Conservation (phyloP, 2,113 vertebrate genomes). For the Chlamydotis undulata region DNA sequence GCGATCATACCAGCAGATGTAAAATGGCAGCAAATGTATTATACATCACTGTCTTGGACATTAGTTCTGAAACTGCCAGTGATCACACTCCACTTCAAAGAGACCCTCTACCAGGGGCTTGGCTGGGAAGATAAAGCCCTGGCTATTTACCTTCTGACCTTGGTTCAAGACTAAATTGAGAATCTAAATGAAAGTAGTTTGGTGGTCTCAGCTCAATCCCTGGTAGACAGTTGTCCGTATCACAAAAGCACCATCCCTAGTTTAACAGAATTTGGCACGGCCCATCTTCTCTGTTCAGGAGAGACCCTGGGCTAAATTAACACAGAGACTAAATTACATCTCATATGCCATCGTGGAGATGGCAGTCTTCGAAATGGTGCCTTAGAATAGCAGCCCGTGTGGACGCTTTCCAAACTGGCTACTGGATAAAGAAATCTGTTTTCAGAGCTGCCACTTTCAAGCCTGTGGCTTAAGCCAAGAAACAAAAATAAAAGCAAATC, state of each 20-base stretch:
- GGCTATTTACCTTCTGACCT: constrained; percentile 77
- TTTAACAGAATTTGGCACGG: constrained; percentile 60
- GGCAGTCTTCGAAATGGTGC: constrained; percentile 53
- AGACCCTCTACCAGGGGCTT: constrained; percentile 71
- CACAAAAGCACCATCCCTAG: constrained; percentile 66
- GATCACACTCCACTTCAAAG: constrained; percentile 76
- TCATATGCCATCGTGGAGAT: constrained; percentile 42
- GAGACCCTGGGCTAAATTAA: constrained; percentile 58
- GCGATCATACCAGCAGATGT: constrained; percentile 50
- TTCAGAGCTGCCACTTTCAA: constrained; percentile 72
- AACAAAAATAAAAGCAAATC: constrained; percentile 54
- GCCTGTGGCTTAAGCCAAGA: constrained; percentile 68
- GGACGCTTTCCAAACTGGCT: constrained; percentile 77
- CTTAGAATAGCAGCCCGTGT: constrained; percentile 59
- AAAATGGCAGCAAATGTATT: constrained; percentile 65
- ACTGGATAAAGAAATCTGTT: constrained; percentile 78
- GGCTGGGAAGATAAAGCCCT: constrained; percentile 74
- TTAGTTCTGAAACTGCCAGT: constrained; percentile 71
- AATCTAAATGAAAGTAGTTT: constrained; percentile 67
- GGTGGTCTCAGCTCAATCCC: constrained; percentile 59
- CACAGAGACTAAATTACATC: constrained; percentile 44
- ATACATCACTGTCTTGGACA: constrained; percentile 76
- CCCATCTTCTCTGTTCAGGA: constrained; percentile 33
- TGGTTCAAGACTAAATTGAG: constrained; percentile 68
- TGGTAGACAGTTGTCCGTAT: constrained; percentile 62